Percentiles rank a stretch among this genome's conserved stretches.
Evolutionary conservation across 2,113 vertebrate species (phyloP).

Genomic region (Hippocampus guttulatus): DNA sequence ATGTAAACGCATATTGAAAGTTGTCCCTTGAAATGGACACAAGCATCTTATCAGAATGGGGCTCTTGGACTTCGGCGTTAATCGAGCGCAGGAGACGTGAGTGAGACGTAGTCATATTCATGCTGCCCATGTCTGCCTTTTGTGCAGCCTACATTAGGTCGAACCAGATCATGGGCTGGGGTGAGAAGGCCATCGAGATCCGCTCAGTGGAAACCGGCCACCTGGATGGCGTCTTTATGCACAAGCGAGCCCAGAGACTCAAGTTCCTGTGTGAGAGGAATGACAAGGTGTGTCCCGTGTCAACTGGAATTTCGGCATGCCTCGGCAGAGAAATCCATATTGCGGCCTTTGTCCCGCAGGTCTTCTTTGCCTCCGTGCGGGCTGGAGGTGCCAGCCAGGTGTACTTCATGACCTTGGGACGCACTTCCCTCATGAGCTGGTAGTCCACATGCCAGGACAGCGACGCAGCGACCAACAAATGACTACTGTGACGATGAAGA

Average conservation of each 20-base stretch:
- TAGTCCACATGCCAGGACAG: slow-evolving; percentile 31
- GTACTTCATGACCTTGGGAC: slow-evolving; percentile 74
- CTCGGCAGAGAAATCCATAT: too few relatives aligned
- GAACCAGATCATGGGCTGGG: slow-evolving; percentile 77
- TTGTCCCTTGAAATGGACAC: background rate
- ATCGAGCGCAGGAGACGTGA: background rate
- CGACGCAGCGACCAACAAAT: slow-evolving; percentile 33
- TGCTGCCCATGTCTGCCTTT: background rate
- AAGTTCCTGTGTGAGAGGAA: slow-evolving; percentile 74
- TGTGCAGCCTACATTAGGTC: slow-evolving; percentile 73
- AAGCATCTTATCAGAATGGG: background rate
- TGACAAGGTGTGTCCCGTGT: slow-evolving; percentile 58
- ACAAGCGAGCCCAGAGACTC: slow-evolving; percentile 74
- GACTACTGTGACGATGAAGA: slow-evolving; percentile 38
- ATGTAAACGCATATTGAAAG: too few relatives aligned
- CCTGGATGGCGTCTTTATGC: slow-evolving; percentile 74
- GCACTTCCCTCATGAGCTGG: slow-evolving; percentile 73
- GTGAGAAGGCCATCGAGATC: slow-evolving; percentile 75
- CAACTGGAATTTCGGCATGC: too few relatives aligned
- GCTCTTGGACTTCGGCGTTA: too few relatives aligned
- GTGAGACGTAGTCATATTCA: background rate
- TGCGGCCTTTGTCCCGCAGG: slow-evolving; percentile 33
- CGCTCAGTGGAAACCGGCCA: slow-evolving; percentile 73
- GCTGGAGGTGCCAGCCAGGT: slow-evolving; percentile 70
- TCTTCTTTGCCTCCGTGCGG: slow-evolving; percentile 73